Conservation (phyloP, 2,888 invertebrate species). For the Phalera bucephala region DNA sequence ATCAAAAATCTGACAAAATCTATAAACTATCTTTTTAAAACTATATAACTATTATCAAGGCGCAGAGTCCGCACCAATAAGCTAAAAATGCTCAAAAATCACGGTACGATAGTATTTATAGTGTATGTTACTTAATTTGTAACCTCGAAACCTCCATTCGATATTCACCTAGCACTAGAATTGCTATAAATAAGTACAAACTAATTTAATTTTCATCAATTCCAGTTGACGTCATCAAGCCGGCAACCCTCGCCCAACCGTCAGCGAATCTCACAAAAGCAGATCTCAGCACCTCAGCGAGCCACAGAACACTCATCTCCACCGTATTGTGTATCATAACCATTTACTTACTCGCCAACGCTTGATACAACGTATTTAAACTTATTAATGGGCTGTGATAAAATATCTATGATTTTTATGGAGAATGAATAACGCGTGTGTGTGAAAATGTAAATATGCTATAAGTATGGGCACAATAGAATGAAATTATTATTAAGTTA, state of each 20-base stretch:
- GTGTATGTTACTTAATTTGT: too few species aligned
- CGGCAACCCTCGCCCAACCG: conserved; percentile 55
- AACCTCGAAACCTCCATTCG: too few species aligned
- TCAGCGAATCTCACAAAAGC: conserved; percentile 58
- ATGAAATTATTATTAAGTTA: too few species aligned
- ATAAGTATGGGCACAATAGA: conserved; percentile 20
- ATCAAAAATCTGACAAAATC: too few species aligned
- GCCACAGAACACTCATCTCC: conserved; percentile 27
- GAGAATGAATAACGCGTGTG: conserved; percentile 16
- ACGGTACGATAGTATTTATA: too few species aligned
- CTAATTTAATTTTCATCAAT: conserved; percentile 13
- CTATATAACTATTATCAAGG: too few species aligned
- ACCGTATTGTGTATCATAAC: conserved; percentile 37
- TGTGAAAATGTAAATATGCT: conserved; percentile 16
- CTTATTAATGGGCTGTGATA: conserved; percentile 76
- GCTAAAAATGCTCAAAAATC: too few species aligned
- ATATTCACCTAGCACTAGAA: too few species aligned
- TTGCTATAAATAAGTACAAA: neutral
- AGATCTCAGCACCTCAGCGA: conserved; percentile 53
- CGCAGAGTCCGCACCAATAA: too few species aligned
- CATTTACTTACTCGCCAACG: conserved; percentile 44
- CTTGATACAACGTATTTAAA: conserved; percentile 52
- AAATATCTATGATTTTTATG: conserved; percentile 49
- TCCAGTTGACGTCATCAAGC: conserved; percentile 71
- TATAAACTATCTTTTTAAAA: too few species aligned